Base-by-base conservation (phyloP, 2,113 vertebrate genomes). In the Gila orcuttii region DNA sequence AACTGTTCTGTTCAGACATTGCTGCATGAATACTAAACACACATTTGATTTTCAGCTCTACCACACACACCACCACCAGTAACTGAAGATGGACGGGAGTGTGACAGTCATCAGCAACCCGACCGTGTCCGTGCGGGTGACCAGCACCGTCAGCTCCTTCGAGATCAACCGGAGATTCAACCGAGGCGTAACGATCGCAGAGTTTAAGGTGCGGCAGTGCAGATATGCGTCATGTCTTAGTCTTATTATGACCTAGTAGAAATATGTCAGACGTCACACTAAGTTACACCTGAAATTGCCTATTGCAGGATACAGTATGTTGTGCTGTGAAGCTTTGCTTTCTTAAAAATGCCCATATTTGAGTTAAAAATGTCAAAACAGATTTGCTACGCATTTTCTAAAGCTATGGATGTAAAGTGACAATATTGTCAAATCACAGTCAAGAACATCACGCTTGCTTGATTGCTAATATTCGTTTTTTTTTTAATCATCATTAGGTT, bases 111-210 rank as follows among this genome's bases (percentile, higher is more conserved):
- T 96, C 5, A 94, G 92, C 60, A 93, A 94, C 50, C 96, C 96
- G 5, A 90, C 86, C 0, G 96, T 97, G 78, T 91, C 93, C 28
- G 93, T 97, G 68, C 93, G 95, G 64, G 66, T 98, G 64, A 97
- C 96, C 33, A 97, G 94, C 92, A 95, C 93, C 82, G 86, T 97
- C 28, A 96, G 93, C 85, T 92, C 92, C 31, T 97, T 96, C 79
- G 94, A 95, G 62, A 88, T 88, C 4, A 91, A 92, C 55, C 94
- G 95, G 84, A 94, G 94, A 28, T 97, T 96, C 88, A 93, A 93
- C 62, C 93, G 96, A 77, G 95, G 96, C 31, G 92, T 96, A 69
- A 96, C 92, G 25, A 88, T 98, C 85, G 96, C 95, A 3, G 96
- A 97, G 66, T 92, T 97, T 19, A 98, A 98, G 96, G 97, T 97